phyloP scores from a whole-genome alignment of 2,113 vertebrate genomes.

The Bombycilla garrulus region DNA sequence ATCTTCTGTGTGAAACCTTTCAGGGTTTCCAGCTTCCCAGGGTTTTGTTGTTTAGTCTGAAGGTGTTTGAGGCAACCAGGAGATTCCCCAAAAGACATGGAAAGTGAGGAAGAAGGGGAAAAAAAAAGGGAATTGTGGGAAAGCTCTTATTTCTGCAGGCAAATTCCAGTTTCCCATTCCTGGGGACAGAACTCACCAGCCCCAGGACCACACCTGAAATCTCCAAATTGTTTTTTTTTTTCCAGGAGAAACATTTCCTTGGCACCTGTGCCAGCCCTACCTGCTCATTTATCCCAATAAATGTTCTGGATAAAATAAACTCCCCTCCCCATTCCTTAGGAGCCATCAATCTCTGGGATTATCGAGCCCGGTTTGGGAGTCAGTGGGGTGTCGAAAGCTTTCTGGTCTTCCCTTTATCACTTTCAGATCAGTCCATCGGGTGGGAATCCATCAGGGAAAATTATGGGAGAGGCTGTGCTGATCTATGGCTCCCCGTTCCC shows the following conservation, averaged over 20 bases:
- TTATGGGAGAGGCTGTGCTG: slow-evolving; percentile 20
- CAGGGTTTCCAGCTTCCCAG: neutral
- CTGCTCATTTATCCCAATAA: slow-evolving; percentile 18
- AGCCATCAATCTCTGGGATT: slow-evolving; percentile 61
- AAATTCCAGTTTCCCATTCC: neutral
- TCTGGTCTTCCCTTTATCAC: slow-evolving; percentile 56
- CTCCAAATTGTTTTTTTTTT: neutral
- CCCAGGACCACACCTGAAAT: neutral
- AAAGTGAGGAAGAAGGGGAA: neutral
- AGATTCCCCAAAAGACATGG: neutral
- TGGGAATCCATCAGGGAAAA: slow-evolving; percentile 60
- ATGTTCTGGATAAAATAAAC: slow-evolving; percentile 34
- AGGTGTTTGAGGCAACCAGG: neutral
- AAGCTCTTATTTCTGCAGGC: neutral
- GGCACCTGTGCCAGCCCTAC: neutral
- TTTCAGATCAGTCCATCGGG: slow-evolving; percentile 45
- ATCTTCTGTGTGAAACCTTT: accelerated
- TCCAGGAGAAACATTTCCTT: neutral
- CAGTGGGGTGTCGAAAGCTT: slow-evolving; percentile 52
- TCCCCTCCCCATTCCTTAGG: neutral
- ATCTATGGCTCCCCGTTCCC: slow-evolving; percentile 4
- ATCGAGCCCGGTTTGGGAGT: slow-evolving; percentile 50
- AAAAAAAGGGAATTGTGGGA: neutral
- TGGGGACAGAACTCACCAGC: too few species aligned
- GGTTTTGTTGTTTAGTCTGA: neutral